Conservation (phyloP, 2,113 vertebrate genomes). For the Burhinus bistriatus region DNA sequence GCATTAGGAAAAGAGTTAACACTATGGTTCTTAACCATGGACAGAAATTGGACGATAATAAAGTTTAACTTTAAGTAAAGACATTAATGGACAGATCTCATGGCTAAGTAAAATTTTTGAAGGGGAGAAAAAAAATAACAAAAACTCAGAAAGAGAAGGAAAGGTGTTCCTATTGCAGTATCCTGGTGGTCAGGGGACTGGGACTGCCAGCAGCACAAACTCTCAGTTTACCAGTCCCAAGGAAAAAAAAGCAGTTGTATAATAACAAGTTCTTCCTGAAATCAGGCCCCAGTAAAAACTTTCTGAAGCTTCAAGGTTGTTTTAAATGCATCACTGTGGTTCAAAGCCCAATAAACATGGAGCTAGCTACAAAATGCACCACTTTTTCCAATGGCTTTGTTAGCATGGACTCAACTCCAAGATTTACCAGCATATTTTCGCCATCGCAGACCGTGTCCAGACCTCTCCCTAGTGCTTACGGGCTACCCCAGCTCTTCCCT, state of each 20-base stretch:
- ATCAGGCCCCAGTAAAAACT: not conserved
- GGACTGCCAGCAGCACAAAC: not conserved
- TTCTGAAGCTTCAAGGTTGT: not conserved
- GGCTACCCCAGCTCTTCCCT: not conserved
- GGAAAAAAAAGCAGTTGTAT: not conserved
- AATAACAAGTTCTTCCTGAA: not conserved
- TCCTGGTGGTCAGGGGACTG: not conserved
- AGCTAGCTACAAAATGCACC: not conserved
- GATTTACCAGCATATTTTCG: not conserved
- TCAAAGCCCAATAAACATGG: not conserved
- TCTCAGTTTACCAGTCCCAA: not conserved
- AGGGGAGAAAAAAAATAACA: not conserved
- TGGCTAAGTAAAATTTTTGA: not conserved
- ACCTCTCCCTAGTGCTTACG: not conserved
- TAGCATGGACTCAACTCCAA: not conserved
- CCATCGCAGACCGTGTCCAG: not conserved
- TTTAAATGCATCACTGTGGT: not conserved
- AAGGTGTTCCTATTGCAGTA: not conserved
- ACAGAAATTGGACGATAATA: slow-evolving; percentile 14
- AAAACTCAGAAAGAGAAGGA: not conserved
- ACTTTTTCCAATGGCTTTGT: not conserved
- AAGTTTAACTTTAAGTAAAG: not conserved
- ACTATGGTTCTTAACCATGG: not conserved
- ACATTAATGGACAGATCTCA: not conserved
- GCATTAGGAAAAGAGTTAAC: slow-evolving; percentile 10